Conservation (phyloP, 2,113 vertebrate species). For the Myotis brandtii region DNA sequence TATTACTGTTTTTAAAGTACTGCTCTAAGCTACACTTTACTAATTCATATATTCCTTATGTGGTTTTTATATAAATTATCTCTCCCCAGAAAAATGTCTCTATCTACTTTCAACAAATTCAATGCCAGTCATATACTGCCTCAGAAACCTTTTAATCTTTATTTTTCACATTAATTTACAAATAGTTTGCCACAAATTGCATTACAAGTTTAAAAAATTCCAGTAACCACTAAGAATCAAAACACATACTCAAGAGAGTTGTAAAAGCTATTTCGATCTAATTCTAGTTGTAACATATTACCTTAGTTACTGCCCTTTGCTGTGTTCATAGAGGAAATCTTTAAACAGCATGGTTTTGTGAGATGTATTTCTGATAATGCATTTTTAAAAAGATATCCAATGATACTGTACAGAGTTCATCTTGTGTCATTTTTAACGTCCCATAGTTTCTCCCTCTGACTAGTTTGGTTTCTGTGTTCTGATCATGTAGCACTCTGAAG, state of each 20-base stretch:
- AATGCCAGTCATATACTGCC: not conserved
- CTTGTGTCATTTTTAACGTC: not conserved
- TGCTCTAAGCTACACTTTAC: not conserved
- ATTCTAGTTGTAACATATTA: not conserved
- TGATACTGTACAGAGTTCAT: not conserved
- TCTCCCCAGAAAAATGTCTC: conserved; percentile 2
- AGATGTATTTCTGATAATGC: not conserved
- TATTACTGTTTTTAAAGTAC: conserved; percentile 8
- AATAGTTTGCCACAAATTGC: not conserved
- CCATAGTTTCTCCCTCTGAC: not conserved
- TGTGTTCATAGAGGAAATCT: not conserved
- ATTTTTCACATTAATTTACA: not conserved
- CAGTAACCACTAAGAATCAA: not conserved
- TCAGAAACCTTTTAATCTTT: conserved; percentile 35
- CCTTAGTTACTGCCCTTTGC: not conserved
- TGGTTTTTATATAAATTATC: conserved; percentile 36
- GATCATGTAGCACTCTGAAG: not conserved
- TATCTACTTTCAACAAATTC: conserved; percentile 44
- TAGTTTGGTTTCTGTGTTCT: not conserved
- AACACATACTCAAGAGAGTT: not conserved
- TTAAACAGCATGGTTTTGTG: not conserved
- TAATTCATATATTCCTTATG: not conserved
- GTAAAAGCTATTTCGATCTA: not conserved
- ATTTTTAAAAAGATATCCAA: not conserved
- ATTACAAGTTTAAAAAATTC: conserved; percentile 38